Conservation (phyloP, 2,888 invertebrate genomes). For the Phorcus lineatus region DNA sequence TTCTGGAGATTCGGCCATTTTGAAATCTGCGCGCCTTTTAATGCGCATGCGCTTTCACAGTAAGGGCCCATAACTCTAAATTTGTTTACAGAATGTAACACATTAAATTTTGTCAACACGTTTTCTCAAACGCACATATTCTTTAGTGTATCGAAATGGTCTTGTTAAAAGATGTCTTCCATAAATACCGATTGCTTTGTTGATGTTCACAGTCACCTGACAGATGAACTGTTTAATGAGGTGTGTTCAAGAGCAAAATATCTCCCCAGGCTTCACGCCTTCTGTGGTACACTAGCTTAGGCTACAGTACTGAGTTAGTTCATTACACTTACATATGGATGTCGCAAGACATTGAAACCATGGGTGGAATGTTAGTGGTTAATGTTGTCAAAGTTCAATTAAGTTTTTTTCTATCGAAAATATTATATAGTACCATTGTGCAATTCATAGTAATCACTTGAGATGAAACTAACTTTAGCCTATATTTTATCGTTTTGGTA, state of each 20-base stretch:
- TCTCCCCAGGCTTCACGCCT: too few relatives aligned
- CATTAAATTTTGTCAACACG: neutral
- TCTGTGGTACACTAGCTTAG: too few relatives aligned
- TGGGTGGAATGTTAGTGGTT: too few relatives aligned
- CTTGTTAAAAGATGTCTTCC: neutral
- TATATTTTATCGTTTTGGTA: too few relatives aligned
- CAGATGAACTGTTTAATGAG: conserved; percentile 48
- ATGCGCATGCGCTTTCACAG: conserved; percentile 28
- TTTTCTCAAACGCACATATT: neutral
- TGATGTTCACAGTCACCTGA: conserved; percentile 55
- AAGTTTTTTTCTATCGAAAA: too few relatives aligned
- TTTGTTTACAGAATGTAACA: neutral
- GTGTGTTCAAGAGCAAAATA: conserved; percentile 23
- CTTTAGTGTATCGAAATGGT: neutral
- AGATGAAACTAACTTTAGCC: too few relatives aligned
- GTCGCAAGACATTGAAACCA: too few relatives aligned
- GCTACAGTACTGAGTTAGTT: too few relatives aligned
- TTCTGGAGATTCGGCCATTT: conserved; percentile 34
- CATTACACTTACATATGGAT: too few relatives aligned
- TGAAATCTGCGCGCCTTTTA: conserved; percentile 27
- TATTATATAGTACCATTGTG: too few relatives aligned
- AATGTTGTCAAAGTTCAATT: too few relatives aligned
- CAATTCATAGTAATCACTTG: too few relatives aligned
- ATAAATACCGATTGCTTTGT: conserved; percentile 4
- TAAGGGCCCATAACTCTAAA: conserved; percentile 26